Evolutionary conservation across 2,797 vertebrate genomes (phyloP), one percentile per base, ranked within the genome.

Genomic region (Sebastes hubbsi): DNA sequence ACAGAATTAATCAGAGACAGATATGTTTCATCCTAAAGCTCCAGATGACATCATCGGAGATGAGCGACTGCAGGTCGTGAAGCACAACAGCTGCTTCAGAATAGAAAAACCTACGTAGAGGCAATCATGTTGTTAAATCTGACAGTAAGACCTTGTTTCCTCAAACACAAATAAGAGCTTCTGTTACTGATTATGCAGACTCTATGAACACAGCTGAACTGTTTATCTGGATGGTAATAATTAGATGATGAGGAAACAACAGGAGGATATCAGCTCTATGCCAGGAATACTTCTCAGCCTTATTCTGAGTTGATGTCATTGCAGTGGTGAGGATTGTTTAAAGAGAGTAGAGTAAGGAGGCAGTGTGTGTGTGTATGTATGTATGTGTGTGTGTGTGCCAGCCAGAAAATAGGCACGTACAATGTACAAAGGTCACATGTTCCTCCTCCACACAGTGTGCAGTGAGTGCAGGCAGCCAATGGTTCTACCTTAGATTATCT

Each of bases 401-500:
- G 83, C 58, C 74, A 85, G 73, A 67, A 56, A 83, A 85, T 32
- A 78, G 30, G 72, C 82, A 87, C 54, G 58, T 81, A 87, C 76
- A 81, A 67, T 9, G 75, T 80, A 75, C 83, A 90, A 82, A 92
- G 67, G 85, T 92, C 80, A 76, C 79, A 77, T 82, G 77, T 75
- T 82, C 70, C 82, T 75, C 71, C 68, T 76, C 52, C 69, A 80
- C 66, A 73, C 63, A 63, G 72, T 38, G 22, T 36, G 64, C 59
- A 60, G 72, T 29, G n/a, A 69, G 84, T 29, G 63, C 27, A 83
- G 72, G 59, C 87, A 81, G 80, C 80, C 81, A 49, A 64, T 66
- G 79, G 68, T 32, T 82, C 81, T 77, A 91, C 84, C 84, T 90
- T 75, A 92, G 90, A 93, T 94, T 87, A 92, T 90, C 88, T 86